These are phyloP conservation scores for Carassius gibelio DNA, from an alignment of 2,113 vertebrate genomes.

Conservation along the genomic window DNA sequence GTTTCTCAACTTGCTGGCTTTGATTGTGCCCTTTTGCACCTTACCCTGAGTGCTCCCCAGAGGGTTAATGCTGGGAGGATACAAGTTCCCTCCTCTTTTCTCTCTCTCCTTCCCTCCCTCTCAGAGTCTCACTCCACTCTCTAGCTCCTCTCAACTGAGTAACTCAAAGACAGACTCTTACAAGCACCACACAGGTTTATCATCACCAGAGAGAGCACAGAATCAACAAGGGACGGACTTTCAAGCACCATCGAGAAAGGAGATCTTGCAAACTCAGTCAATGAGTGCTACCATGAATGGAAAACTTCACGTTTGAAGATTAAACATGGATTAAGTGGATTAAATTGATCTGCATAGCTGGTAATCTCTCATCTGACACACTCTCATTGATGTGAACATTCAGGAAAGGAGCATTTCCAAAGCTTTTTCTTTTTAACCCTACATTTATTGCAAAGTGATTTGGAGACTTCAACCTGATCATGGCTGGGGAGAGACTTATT, in stretches of 20 bases:
- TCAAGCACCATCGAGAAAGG: neutral
- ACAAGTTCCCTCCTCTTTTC: conserved; percentile 58
- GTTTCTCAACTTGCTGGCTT: conserved; percentile 9
- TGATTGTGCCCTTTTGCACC: conserved; percentile 66
- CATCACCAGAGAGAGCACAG: conserved; percentile 16
- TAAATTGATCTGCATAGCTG: conserved; percentile 48
- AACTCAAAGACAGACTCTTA: conserved; percentile 21
- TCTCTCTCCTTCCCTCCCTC: conserved; percentile 52
- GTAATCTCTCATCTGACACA: conserved; percentile 54
- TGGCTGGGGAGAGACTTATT: conserved; percentile 66
- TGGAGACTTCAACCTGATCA: conserved; percentile 53
- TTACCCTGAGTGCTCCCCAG: conserved; percentile 67
- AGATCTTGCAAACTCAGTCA: neutral
- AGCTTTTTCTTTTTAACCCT: neutral
- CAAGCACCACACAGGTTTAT: conserved; percentile 20
- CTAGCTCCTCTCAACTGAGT: conserved; percentile 16
- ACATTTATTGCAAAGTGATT: neutral
- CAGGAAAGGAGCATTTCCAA: conserved; percentile 22
- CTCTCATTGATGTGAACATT: conserved; percentile 51
- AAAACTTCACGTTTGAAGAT: conserved; percentile 13
- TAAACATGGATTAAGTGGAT: conserved; percentile 43
- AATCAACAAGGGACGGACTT: conserved; percentile 11
- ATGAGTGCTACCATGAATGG: neutral
- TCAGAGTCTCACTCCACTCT: conserved; percentile 29
- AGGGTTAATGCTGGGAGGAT: conserved; percentile 65